Base-by-base conservation (phyloP, 1,140 invertebrate species). In the Macrobrachium rosenbergii region DNA sequence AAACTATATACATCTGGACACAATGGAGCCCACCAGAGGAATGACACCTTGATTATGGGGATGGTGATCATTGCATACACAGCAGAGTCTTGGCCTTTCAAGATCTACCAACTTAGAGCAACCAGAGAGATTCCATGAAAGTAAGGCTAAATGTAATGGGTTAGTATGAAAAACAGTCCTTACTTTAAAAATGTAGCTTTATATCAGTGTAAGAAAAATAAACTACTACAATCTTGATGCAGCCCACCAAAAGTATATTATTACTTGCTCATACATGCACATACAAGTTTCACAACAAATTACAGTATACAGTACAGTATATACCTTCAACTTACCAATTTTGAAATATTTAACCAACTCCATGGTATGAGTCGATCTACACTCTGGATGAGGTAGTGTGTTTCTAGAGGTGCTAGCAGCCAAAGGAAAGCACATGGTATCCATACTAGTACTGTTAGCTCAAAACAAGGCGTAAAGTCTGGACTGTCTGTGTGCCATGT, bases 391-490 rank as follows among this genome's bases (percentile, higher is more conserved):
- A 98, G 93, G 90, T 96, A 96, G 91, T 94, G 96, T 21, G 95
- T 92, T 91, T 98, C 96, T 43, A 98, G 92, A 10, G 95, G 92
- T 7, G 95, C 93, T 89, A 96, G 95, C 0, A 95, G 78, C 96
- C 96, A 98, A 3, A 98, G 92, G 92, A 97, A 97, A 21, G 93
- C 91, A 92, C 96, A 98, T 10, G 98, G 97, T 67, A 94, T 91
- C 96, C 97, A 98, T 73, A 97, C 92, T 60, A 99, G 91, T 0
- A 96, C 94, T 10, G 97, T 98, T 92, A 95, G 95, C 91, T 98
- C 95, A 92, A 98, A 97, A 92, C 97, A 98, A 92, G 93, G 92
- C 83, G 96, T 96, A 73, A 98, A 93, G 91, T 97, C 95, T 64
- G 97, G 97, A 91, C 95, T 93, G n/a, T 94, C 92, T n/a, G 96